These are phyloP conservation scores for Mastomys natalensis DNA, from an alignment of 2,113 vertebrate genomes.

Conservation along the genomic window DNA sequence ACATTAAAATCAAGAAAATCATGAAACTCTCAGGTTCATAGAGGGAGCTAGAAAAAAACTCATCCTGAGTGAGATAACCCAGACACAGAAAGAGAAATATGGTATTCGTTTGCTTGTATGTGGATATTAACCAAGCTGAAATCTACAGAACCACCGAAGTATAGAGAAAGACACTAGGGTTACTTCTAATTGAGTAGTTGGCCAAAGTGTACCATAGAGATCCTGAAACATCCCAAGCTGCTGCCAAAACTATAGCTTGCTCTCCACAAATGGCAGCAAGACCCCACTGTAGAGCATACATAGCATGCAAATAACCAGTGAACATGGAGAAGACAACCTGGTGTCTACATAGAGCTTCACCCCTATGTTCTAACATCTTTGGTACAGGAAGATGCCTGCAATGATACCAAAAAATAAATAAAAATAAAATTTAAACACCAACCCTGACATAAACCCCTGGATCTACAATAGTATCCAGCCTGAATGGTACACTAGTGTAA, in stretches of 20 bases:
- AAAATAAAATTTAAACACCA: too few relatives aligned
- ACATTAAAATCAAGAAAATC: not conserved
- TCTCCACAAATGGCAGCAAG: not conserved
- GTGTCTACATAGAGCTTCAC: too few relatives aligned
- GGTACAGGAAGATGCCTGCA: too few relatives aligned
- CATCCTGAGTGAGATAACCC: not conserved
- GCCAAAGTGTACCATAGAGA: not conserved
- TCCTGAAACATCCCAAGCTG: not conserved
- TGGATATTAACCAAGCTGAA: not conserved
- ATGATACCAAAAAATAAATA: too few relatives aligned
- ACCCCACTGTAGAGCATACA: not conserved
- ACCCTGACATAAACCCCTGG: too few relatives aligned
- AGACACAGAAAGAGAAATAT: not conserved
- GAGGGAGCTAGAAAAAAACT: not conserved
- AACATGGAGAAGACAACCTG: too few relatives aligned
- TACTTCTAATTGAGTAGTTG: not conserved
- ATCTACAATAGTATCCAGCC: too few relatives aligned
- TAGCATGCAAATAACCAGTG: too few relatives aligned
- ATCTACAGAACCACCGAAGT: not conserved
- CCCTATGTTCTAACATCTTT: too few relatives aligned
- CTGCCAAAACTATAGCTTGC: not conserved
- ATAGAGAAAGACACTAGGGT: not conserved
- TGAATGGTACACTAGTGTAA: too few relatives aligned
- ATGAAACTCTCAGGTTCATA: not conserved
- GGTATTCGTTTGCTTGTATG: not conserved